A percentile compares a stretch with the other conserved stretches of the same genome.
Evolutionary conservation across 2,888 invertebrate species (phyloP).

Genomic region (Tenthredo amoena): DNA sequence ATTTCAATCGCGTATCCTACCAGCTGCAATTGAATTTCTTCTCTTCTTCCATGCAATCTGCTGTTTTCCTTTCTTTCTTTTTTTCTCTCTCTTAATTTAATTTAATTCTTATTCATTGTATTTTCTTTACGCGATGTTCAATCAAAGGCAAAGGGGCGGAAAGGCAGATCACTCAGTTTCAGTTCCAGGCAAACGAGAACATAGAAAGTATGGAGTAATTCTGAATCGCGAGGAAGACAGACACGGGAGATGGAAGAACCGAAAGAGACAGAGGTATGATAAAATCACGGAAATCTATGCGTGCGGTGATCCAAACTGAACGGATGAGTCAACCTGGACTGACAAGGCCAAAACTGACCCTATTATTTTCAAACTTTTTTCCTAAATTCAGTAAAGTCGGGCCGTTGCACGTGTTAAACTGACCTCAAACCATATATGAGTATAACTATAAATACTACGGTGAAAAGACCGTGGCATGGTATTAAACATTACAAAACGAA

Average conservation of each 20-base stretch:
- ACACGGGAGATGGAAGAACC: neutral
- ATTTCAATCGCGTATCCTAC: neutral
- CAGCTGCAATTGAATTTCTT: slow-evolving; percentile 23
- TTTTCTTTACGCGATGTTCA: slow-evolving; percentile 22
- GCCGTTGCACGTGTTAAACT: slow-evolving; percentile 28
- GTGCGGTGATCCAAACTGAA: slow-evolving; percentile 37
- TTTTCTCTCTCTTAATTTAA: neutral
- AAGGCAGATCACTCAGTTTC: slow-evolving; percentile 22
- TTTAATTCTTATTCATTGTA: neutral
- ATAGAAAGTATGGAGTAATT: slow-evolving; percentile 20
- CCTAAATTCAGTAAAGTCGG: neutral
- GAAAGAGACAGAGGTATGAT: neutral
- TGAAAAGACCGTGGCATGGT: slow-evolving; percentile 26
- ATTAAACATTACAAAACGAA: slow-evolving; percentile 40
- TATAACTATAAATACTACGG: neutral
- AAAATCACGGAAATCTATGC: slow-evolving; percentile 22
- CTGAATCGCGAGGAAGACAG: neutral
- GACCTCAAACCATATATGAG: slow-evolving; percentile 42
- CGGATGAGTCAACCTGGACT: neutral
- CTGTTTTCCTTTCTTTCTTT: neutral
- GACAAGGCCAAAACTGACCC: slow-evolving; percentile 12
- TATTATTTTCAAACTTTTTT: slow-evolving; percentile 25
- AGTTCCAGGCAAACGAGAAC: slow-evolving; percentile 16
- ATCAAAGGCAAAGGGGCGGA: slow-evolving; percentile 8
- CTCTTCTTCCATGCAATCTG: neutral